phyloP scores from a whole-genome alignment of 2,113 vertebrate genomes.

The Campylorhamphus procurvoides region DNA sequence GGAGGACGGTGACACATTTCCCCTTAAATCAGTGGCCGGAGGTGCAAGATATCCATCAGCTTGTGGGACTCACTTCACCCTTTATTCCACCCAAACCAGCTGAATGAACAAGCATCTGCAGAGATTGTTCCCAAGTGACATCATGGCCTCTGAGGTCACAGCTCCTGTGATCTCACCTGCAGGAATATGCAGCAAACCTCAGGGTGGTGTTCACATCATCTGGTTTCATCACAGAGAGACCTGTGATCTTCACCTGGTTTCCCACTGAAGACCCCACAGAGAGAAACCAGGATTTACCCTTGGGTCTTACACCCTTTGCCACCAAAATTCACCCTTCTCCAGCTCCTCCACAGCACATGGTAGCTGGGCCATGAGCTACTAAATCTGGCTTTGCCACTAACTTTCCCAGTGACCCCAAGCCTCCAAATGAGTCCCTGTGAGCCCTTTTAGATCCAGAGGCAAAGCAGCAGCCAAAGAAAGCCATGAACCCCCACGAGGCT shows the following conservation, averaged over 20 bases:
- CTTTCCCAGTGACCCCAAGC: not conserved
- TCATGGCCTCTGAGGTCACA: not conserved
- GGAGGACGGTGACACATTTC: not conserved
- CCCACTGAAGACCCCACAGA: not conserved
- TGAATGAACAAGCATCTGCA: fast-evolving
- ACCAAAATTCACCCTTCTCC: not conserved
- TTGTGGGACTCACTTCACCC: not conserved
- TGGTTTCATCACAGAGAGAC: not conserved
- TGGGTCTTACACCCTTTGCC: not conserved
- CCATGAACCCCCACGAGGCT: not conserved
- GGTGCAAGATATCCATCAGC: not conserved
- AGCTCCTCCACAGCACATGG: fast-evolving
- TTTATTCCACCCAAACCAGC: not conserved
- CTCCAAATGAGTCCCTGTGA: fast-evolving
- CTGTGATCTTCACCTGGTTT: not conserved
- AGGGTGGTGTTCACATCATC: not conserved
- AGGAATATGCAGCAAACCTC: not conserved
- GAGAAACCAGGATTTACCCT: not conserved
- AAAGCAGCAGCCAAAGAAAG: not conserved
- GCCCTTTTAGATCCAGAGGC: not conserved
- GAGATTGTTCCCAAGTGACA: not conserved
- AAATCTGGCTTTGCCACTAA: not conserved
- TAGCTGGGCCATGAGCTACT: not conserved
- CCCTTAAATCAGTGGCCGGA: not conserved
- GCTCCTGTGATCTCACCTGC: fast-evolving